These are phyloP conservation scores for Serilophus lunatus DNA, from an alignment of 2,113 vertebrate species.

Conservation along the genomic window DNA sequence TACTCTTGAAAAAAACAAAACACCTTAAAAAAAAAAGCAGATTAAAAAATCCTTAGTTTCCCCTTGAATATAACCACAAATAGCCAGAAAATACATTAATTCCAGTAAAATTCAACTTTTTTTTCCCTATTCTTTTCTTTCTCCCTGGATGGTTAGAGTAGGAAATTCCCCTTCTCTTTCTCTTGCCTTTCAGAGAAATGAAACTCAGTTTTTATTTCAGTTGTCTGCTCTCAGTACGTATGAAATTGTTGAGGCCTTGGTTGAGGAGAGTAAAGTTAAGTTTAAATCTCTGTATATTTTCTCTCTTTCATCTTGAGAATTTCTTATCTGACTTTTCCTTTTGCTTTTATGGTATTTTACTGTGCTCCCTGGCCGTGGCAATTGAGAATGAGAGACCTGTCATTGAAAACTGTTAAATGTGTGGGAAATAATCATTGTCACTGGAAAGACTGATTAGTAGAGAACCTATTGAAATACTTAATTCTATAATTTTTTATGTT, in stretches of 20 bases:
- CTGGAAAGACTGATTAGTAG: neutral
- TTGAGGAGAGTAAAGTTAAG: neutral
- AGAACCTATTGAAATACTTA: neutral
- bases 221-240: neutral
- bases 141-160: neutral
- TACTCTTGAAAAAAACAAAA: fast-evolving
- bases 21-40: neutral
- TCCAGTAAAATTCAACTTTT: neutral
- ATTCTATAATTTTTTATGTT: neutral
- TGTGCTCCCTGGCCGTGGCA: neutral
- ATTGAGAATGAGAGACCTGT: neutral
- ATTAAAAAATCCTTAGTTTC: neutral
- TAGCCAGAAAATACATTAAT: neutral
- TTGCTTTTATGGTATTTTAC: neutral
- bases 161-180: neutral
- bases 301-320: neutral
- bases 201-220: neutral
- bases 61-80: neutral
- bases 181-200: neutral
- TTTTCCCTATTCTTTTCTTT: fast-evolving
- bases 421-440: neutral
- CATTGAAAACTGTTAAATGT: neutral
- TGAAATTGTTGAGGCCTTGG: neutral
- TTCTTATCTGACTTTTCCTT: neutral
- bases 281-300: neutral